phyloP scores from a whole-genome alignment of 2,113 vertebrate species.

The Sorex fumeus region DNA sequence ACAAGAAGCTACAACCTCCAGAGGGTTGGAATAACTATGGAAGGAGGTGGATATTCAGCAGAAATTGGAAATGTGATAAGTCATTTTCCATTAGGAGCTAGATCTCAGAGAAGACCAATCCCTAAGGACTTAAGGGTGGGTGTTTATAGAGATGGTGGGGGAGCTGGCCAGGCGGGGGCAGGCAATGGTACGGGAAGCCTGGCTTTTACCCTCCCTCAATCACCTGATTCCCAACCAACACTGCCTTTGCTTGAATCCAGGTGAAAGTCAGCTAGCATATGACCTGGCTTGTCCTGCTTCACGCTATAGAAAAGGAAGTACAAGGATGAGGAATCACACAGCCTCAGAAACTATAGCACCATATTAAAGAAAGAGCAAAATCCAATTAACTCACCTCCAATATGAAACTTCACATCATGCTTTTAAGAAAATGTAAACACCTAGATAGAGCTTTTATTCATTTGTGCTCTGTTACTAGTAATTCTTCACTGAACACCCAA shows the following conservation, averaged over 20 bases:
- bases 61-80: background rate
- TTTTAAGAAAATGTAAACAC: slow-evolving; percentile 38
- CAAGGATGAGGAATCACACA: too few species aligned
- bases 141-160: background rate
- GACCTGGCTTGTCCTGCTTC: background rate
- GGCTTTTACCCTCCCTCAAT: background rate
- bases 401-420: background rate
- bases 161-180: background rate
- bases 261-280: background rate
- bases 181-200: rapidly evolving
- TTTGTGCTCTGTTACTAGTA: background rate
- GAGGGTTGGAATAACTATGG: background rate
- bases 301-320: background rate
- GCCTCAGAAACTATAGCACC: background rate
- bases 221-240: background rate
- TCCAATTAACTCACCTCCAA: background rate
- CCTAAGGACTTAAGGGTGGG: background rate
- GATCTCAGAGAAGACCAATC: background rate
- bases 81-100: background rate
- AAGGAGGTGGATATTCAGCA: background rate
- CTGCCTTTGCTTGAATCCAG: background rate
- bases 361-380: background rate
- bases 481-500: background rate
- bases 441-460: background rate
- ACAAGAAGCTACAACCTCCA: background rate